Base-by-base conservation (phyloP, 2,888 invertebrate genomes). In the Pachydiplax longipennis region DNA sequence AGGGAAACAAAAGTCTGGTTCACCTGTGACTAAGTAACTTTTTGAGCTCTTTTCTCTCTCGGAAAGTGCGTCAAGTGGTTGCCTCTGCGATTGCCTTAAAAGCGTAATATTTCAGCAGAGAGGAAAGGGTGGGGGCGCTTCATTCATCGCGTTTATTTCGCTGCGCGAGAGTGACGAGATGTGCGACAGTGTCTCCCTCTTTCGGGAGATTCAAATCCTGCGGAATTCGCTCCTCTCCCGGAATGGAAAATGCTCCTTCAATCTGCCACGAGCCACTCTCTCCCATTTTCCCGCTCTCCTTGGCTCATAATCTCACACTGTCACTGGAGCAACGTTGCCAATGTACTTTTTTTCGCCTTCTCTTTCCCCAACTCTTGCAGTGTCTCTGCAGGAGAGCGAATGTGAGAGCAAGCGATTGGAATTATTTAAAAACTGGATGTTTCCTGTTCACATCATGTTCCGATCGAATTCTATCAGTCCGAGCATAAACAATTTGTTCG, bases 61-160 rank as follows among this genome's bases (percentile, higher is more conserved):
- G 10, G 35, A n/a, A 61, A 61, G 87, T 35, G 61, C 87, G 58
- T 58, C 61, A 87, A 87, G 87, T 87, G 87, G 87, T 83, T 83
- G 48, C 53, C 83, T 31, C 87, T 58, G 87, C 87, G 87, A 87
- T 87, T 87, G 87, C 65, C 87, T 61, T 87, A 40, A 87, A 87
- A 87, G 87, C 87, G 87, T 87, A 87, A 87, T 87, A 87, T 87
- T 65, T 65, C 40, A 65, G 61, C 31, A 65, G 61, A 58, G 83
- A 58, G 58, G 35, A 53, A 31, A 35, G 58, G 58, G 31, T n/a
- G n/a, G 73, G 73, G 73, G 37, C 58, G 61, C 37, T 87, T 61
- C n/a, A 37, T 87, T 87, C 87, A 87, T n/a, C 58, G 61, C 87
- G 40, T 61, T 61, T 65, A 87, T 87, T 37, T 87, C 87, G 25